Base-by-base conservation (phyloP, 2,797 vertebrate genomes). In the Pseudochirops corinnae region DNA sequence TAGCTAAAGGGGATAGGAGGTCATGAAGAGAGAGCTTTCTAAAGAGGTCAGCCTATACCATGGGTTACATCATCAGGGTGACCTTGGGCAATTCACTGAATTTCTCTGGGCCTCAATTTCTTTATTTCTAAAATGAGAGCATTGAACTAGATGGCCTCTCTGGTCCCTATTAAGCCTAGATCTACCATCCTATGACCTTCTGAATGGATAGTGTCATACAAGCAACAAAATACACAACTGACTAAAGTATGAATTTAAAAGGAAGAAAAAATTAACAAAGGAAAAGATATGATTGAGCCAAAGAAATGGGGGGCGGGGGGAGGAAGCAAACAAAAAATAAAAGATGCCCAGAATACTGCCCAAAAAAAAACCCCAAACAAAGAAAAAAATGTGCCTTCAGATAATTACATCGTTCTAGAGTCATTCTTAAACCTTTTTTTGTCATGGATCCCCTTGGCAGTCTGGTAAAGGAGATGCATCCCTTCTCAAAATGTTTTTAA, bases 1-100 rank as follows among this genome's bases (percentile, higher is more conserved):
- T 94, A 57, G 52, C 55, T 7, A 56, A 62, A 92, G 91, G 39
- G 39, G 46, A 74, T 28, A 3, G 56, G 60, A 96, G 92, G 90
- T 26, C 93, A 96, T 92, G 90, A 56, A 90, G 90, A 97, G 96
- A 96, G 95, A 95, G 92, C 26, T 24, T n/a, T 95, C 92, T 60
- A 91, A 94, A 93, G 87, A 95, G 95, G 91, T 91, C 94, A 57
- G 92, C 53, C 96, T 96, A 95, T 95, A 95, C 92, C 91, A 95
- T 97, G 96, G 97, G 96, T 96, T 95, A 97, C 96, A 97, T 94
- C 97, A 91, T 96, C 94, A 96, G 97, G 96, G 97, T 46, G 74
- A 82, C 18, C 39, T 3, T 24, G 39, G 13, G 60, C 60, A 67
- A 18, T 26, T 87, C 39, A 67, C 5, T 67, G 50, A 82, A 46